A percentile compares a stretch with the other conserved stretches of the same genome.
phyloP scores from a whole-genome alignment of 2,797 vertebrate species.

The Spinus olivaceus region DNA sequence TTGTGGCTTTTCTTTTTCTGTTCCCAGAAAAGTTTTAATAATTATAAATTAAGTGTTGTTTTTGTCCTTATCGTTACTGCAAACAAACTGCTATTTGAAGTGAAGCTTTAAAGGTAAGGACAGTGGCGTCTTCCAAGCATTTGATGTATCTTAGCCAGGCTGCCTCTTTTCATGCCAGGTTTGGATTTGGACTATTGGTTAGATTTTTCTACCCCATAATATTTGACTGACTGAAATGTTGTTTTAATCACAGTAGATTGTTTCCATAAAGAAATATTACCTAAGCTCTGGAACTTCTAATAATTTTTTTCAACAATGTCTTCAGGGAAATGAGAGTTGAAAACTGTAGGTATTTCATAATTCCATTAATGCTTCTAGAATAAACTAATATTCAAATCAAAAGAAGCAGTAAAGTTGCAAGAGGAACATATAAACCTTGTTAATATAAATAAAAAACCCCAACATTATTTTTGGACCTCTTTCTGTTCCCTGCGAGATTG shows the following conservation, averaged over 20 bases:
- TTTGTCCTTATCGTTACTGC: not conserved
- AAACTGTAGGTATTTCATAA: not conserved
- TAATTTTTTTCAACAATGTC: not conserved
- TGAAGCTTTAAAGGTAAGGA: not conserved
- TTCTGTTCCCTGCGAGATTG: not conserved
- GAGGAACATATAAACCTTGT: not conserved
- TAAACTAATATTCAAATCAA: not conserved
- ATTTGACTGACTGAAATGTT: not conserved
- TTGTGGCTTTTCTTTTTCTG: not conserved
- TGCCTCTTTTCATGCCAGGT: not conserved
- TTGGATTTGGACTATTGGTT: not conserved
- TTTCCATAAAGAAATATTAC: not conserved
- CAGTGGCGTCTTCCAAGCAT: not conserved
- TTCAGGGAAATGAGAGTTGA: not conserved
- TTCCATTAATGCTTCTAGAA: not conserved
- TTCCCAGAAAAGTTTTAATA: not conserved
- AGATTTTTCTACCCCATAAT: not conserved
- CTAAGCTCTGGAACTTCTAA: not conserved
- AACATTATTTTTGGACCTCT: not conserved
- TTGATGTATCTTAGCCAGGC: not conserved
- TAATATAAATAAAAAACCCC: accelerated
- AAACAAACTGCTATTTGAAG: not conserved
- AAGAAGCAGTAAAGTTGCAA: not conserved
- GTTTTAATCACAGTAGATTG: not conserved
- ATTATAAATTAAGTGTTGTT: not conserved